Evolutionary conservation across 2,888 invertebrate genomes (phyloP).

Genomic region (Drosophila neutralis): DNA sequence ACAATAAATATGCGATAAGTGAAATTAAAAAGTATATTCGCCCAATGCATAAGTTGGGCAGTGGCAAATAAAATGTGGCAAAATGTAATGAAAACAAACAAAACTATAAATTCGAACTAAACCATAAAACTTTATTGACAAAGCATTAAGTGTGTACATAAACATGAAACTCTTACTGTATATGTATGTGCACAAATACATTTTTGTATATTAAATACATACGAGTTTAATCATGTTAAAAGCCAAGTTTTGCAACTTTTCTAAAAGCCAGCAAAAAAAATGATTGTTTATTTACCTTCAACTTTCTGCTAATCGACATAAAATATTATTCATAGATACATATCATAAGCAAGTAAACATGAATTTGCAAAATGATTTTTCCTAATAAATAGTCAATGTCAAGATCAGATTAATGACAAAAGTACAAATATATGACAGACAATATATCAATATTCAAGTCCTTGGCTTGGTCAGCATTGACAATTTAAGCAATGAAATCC

Average conservation of each 20-base stretch:
- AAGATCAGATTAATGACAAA: background rate
- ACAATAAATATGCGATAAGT: slow-evolving; percentile 9
- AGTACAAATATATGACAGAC: background rate
- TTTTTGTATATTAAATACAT: slow-evolving; percentile 21
- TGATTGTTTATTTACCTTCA: slow-evolving; percentile 32
- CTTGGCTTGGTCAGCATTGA: background rate
- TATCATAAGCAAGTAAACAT: background rate
- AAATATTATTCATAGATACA: background rate
- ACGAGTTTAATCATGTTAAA: slow-evolving; percentile 65
- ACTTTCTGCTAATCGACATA: background rate
- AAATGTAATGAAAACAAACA: slow-evolving; percentile 78
- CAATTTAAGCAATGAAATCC: background rate
- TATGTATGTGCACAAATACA: slow-evolving; percentile 4
- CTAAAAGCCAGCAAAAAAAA: slow-evolving; percentile 13
- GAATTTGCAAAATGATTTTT: background rate
- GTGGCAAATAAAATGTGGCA: slow-evolving; percentile 59
- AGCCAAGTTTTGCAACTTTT: slow-evolving; percentile 53
- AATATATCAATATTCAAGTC: background rate
- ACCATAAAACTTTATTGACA: slow-evolving; percentile 72
- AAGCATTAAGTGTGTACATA: slow-evolving; percentile 62
- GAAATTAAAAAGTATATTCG: slow-evolving; percentile 11
- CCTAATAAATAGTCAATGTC: background rate
- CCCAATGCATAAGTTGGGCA: slow-evolving; percentile 38
- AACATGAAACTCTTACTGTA: slow-evolving; percentile 46
- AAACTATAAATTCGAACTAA: slow-evolving; percentile 73